Evolutionary conservation across 2,797 vertebrate species (phyloP).

Genomic region (Cichlasoma orientale): DNA sequence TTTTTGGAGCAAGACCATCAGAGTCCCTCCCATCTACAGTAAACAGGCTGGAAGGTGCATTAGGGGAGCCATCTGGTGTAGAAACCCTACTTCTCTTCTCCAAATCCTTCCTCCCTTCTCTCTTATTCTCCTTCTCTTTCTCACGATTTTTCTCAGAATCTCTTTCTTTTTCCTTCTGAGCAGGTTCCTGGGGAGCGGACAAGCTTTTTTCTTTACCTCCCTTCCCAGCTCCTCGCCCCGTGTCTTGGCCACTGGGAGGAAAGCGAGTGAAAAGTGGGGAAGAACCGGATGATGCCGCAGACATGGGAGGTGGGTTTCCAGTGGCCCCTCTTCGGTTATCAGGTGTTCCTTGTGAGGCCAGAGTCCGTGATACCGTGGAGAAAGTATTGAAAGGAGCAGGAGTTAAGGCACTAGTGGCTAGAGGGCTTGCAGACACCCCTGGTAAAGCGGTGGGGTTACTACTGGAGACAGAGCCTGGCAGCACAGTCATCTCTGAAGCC

Average conservation of each 20-base stretch:
- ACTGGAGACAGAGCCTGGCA: constrained; percentile 86
- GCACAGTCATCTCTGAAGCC: constrained; percentile 83
- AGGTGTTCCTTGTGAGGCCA: constrained; percentile 83
- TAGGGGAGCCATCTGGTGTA: constrained; percentile 85
- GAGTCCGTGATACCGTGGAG: constrained; percentile 84
- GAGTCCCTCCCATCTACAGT: constrained; percentile 84
- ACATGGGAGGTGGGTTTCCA: constrained; percentile 84
- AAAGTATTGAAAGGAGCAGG: constrained; percentile 88
- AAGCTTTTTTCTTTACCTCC: constrained; percentile 83
- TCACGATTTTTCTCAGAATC: constrained; percentile 89
- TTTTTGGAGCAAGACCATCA: constrained; percentile 89
- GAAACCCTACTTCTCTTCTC: constrained; percentile 89
- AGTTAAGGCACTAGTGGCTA: constrained; percentile 97
- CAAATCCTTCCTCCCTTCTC: constrained; percentile 83
- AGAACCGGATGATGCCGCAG: constrained; percentile 79
- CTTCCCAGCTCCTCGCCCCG: constrained; percentile 75
- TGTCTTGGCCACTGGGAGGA: constrained; percentile 83
- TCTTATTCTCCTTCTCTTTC: constrained; percentile 95
- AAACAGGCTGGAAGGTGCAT: constrained; percentile 82
- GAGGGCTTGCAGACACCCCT: constrained; percentile 87
- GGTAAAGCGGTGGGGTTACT: constrained; percentile 89
- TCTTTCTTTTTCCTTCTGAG: constrained; percentile 87
- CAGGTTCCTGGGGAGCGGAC: constrained; percentile 84
- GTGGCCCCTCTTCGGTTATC: constrained; percentile 82
- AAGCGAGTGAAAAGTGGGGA: constrained; percentile 92